Evolutionary conservation across 2,888 invertebrate genomes (phyloP).

Genomic region (Julus scanicus): DNA sequence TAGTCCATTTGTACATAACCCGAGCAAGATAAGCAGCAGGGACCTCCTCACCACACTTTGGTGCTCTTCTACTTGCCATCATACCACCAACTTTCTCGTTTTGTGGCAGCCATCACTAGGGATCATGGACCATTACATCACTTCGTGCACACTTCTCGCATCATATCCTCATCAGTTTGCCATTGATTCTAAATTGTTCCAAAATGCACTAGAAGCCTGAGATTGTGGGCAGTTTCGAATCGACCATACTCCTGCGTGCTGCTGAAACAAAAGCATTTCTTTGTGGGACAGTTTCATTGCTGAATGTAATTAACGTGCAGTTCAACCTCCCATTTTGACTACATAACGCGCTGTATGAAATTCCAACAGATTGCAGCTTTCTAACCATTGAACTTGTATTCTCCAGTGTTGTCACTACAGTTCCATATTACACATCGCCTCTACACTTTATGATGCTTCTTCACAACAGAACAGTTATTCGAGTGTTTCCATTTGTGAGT

Average conservation of each 20-base stretch:
- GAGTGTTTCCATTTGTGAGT: not conserved
- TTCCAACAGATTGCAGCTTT: slow-evolving; percentile 13
- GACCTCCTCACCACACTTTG: slow-evolving; percentile 17
- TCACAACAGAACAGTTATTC: not conserved
- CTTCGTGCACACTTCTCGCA: not conserved
- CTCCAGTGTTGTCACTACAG: slow-evolving; percentile 35
- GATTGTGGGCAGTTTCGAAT: not conserved
- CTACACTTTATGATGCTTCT: not conserved
- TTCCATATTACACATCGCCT: not conserved
- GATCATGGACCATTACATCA: slow-evolving; percentile 18
- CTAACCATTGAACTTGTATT: slow-evolving; percentile 28
- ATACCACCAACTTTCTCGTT: slow-evolving; percentile 1
- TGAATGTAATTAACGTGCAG: slow-evolving; percentile 36
- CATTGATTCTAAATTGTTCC: slow-evolving; percentile 22
- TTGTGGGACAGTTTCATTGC: slow-evolving; percentile 21
- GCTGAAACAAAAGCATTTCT: not conserved
- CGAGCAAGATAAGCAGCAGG: slow-evolving; percentile 3
- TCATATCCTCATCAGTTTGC: slow-evolving; percentile 8
- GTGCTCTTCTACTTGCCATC: slow-evolving; percentile 45
- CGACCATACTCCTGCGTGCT: not conserved
- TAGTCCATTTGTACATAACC: slow-evolving; percentile 42
- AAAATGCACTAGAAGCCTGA: slow-evolving; percentile 10
- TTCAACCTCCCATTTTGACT: slow-evolving; percentile 3
- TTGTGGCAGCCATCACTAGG: slow-evolving; percentile 22
- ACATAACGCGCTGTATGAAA: not conserved